Conservation (phyloP, 1,140 invertebrate species). For the Apis dorsata region DNA sequence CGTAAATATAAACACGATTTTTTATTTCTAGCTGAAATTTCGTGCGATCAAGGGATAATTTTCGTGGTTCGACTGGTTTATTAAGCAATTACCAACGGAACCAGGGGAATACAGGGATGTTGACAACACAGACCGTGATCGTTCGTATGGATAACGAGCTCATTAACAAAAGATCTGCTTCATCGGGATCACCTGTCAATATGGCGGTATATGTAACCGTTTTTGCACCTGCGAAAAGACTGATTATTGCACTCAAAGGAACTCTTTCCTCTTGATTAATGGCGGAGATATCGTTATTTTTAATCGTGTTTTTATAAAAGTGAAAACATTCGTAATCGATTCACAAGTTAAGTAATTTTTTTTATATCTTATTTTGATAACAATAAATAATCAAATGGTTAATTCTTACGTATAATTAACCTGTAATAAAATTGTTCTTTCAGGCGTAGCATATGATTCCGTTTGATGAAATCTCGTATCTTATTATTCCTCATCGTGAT, state of each 20-base stretch:
- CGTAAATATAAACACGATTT: background rate
- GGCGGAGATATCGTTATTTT: background rate
- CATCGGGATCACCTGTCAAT: constrained; percentile 64
- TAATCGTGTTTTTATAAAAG: too few relatives aligned
- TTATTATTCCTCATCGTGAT: constrained; percentile 25
- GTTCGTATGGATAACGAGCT: constrained; percentile 58
- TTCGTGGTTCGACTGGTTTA: background rate
- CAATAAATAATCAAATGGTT: too few relatives aligned
- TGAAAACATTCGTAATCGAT: too few relatives aligned
- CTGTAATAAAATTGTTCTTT: too few relatives aligned
- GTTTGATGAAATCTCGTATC: background rate
- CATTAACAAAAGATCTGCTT: constrained; percentile 50
- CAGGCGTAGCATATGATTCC: background rate
- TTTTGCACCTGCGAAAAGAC: constrained; percentile 53
- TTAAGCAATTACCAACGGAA: constrained; percentile 22
- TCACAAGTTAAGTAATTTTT: too few relatives aligned
- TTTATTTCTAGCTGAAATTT: background rate
- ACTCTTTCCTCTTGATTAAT: constrained; percentile 36
- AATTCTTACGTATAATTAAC: too few relatives aligned
- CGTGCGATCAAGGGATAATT: background rate
- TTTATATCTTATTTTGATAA: background rate
- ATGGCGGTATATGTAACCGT: constrained; percentile 43
- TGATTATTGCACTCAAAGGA: constrained; percentile 33
- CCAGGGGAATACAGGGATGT: constrained; percentile 10
- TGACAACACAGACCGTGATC: background rate